Conservation (phyloP, 2,797 vertebrate genomes). For the Pagetopsis macropterus region DNA sequence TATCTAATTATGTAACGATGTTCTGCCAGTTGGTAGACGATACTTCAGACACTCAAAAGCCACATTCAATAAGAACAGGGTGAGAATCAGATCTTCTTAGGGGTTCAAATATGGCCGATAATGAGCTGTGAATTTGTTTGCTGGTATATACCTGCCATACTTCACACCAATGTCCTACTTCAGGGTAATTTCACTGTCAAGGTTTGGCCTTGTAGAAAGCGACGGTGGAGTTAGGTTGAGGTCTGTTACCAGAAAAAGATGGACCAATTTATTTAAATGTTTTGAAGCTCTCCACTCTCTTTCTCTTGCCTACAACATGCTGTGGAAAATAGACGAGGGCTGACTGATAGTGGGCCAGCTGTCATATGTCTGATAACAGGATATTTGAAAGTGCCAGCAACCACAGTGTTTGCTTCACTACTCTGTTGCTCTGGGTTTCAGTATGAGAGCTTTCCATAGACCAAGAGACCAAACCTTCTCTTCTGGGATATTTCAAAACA, state of each 20-base stretch:
- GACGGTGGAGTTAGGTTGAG: not conserved
- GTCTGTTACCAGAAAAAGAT: conserved; percentile 25
- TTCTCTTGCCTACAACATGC: conserved; percentile 30
- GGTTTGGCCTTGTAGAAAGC: conserved; percentile 23
- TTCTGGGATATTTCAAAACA: conserved; percentile 32
- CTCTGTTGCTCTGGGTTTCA: conserved; percentile 40
- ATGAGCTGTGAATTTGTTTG: conserved; percentile 58
- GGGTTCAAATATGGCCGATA: conserved; percentile 39
- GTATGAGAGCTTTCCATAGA: conserved; percentile 43
- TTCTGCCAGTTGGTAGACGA: conserved; percentile 32
- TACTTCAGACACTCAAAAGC: conserved; percentile 21
- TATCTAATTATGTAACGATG: conserved; percentile 53
- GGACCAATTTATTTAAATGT: conserved; percentile 41
- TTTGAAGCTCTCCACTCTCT: conserved; percentile 39
- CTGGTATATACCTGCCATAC: conserved; percentile 7
- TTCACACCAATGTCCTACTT: conserved; percentile 46
- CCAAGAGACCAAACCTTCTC: conserved; percentile 24
- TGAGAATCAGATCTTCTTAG: conserved; percentile 34
- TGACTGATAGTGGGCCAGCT: conserved; percentile 61
- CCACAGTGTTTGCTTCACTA: conserved; percentile 53
- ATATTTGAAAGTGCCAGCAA: conserved; percentile 53
- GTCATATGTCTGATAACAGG: conserved; percentile 67
- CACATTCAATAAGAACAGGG: conserved; percentile 27
- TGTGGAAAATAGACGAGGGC: conserved; percentile 45
- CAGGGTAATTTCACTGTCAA: conserved; percentile 37